phyloP scores from a whole-genome alignment of 2,888 invertebrate genomes.

The Nesidiocoris tenuis region DNA sequence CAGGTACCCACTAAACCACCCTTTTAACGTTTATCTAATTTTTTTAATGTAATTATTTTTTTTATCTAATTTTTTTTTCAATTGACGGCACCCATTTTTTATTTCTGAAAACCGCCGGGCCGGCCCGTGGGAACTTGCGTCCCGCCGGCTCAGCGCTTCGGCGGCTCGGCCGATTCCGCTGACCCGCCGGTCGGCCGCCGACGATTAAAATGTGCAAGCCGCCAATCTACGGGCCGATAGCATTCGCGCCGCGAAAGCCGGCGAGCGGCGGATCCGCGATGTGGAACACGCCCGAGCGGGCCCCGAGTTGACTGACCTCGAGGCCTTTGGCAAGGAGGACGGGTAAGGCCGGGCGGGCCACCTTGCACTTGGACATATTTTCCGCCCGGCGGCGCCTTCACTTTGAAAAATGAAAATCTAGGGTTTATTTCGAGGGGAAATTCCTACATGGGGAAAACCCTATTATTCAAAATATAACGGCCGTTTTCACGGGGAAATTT shows the following conservation, averaged over 20 bases:
- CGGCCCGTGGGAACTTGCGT: background rate
- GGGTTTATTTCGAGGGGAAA: too few species aligned
- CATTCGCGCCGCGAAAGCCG: background rate
- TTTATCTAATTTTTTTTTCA: too few species aligned
- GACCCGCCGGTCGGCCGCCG: background rate
- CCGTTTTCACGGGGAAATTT: too few species aligned
- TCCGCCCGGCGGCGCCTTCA: too few species aligned
- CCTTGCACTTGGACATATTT: background rate
- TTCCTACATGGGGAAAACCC: too few species aligned
- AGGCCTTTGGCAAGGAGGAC: background rate
- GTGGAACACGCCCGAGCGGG: background rate
- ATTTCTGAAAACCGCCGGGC: too few species aligned
- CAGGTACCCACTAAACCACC: too few species aligned
- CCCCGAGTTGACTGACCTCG: background rate
- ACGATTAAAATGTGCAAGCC: background rate
- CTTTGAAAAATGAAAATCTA: too few species aligned
- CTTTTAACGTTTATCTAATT: too few species aligned
- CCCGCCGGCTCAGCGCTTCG: background rate
- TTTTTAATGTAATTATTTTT: too few species aligned
- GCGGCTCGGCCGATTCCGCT: background rate
- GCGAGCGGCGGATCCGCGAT: background rate
- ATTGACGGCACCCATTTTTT: too few species aligned
- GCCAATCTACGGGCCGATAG: background rate
- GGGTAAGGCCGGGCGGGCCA: background rate
- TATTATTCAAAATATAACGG: too few species aligned